A percentile compares a stretch with the other conserved stretches of the same genome.
Evolutionary conservation across 2,797 vertebrate genomes (phyloP).

Genomic region (Paedocypris micromegethes): DNA sequence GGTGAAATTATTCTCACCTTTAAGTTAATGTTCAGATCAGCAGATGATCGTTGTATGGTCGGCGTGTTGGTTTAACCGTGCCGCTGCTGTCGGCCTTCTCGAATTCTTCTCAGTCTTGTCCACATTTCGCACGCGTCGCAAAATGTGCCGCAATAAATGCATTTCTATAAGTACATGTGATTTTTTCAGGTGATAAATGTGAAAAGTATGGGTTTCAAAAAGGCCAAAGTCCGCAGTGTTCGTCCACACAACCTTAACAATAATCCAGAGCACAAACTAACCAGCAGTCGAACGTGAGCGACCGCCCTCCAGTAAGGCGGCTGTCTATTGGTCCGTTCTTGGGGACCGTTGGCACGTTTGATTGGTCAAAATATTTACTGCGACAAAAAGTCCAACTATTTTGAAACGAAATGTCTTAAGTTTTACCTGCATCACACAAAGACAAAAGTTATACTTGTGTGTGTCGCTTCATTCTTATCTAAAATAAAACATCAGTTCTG

Average conservation of each 20-base stretch:
- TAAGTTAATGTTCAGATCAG: constrained; percentile 12
- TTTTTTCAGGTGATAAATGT: constrained; percentile 54
- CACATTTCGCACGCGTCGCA: constrained; percentile 32
- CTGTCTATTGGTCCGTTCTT: constrained; percentile 58
- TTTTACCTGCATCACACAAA: background rate
- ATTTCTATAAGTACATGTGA: constrained; percentile 29
- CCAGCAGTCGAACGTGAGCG: constrained; percentile 72
- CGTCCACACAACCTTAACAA: constrained; percentile 93
- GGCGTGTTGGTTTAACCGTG: constrained; percentile 42
- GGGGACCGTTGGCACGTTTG: constrained; percentile 36
- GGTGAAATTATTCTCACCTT: constrained; percentile 16
- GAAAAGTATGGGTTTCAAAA: constrained; percentile 47
- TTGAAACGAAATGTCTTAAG: background rate
- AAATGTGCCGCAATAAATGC: constrained; percentile 13
- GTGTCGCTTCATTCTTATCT: too few relatives aligned
- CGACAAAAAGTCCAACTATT: constrained; percentile 4
- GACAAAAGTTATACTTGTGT: too few relatives aligned
- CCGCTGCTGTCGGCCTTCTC: constrained; percentile 59
- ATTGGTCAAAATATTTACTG: constrained; percentile 55
- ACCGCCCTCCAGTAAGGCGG: constrained; percentile 64
- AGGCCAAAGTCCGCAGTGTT: constrained; percentile 70
- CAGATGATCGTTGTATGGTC: constrained; percentile 11
- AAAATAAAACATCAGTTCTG: too few relatives aligned
- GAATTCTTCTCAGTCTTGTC: constrained; percentile 55
- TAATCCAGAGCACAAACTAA: constrained; percentile 82